Percentiles rank a stretch among this genome's conserved stretches.
Conservation (phyloP, 2,113 vertebrate genomes). For the Melanerpes formicivorus region DNA sequence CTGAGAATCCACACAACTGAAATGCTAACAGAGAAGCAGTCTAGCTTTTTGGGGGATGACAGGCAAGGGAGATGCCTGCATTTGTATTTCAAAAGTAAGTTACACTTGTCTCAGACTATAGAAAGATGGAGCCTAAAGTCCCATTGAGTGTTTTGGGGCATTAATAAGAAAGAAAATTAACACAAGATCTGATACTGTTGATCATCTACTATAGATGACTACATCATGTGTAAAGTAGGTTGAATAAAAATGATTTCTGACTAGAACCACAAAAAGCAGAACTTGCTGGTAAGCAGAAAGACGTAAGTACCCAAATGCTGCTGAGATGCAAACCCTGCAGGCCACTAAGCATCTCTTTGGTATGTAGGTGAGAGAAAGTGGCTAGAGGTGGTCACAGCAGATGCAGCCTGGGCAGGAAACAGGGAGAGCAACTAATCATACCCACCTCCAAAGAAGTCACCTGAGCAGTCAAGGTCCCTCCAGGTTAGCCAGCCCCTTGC, state of each 20-base stretch:
- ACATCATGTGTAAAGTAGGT: neutral
- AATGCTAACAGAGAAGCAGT: neutral
- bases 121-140: neutral
- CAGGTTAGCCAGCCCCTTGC: rapidly evolving
- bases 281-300: neutral
- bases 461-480: rapidly evolving
- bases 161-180: neutral
- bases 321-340: neutral
- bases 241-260: neutral
- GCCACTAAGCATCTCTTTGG: neutral
- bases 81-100: neutral
- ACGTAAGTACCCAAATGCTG: neutral
- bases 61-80: neutral
- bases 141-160: neutral
- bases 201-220: neutral
- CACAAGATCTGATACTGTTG: neutral
- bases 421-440: neutral
- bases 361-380: neutral
- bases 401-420: neutral
- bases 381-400: neutral
- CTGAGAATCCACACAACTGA: neutral
- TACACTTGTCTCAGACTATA: neutral
- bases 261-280: neutral
- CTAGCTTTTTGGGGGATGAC: neutral
- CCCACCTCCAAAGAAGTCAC: neutral